These are phyloP conservation scores for Hippasteria phrygiana DNA, from an alignment of 53 echinoderm and acorn worm species.

Conservation along the genomic window DNA sequence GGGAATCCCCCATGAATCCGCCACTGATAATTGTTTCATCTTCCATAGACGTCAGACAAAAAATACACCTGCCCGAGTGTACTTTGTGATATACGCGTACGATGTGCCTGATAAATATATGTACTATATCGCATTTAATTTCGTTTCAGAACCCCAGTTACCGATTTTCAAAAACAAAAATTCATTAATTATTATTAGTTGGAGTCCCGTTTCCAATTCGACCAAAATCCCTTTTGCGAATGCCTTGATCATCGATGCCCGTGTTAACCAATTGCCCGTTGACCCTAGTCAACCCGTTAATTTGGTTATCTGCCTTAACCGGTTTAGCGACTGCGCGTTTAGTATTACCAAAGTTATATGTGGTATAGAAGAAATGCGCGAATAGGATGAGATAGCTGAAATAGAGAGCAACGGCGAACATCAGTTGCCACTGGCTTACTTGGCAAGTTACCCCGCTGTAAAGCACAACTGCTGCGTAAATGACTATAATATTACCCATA, in stretches of 20 bases:
- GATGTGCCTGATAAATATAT: too few species aligned
- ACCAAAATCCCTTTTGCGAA: slow-evolving; percentile 2
- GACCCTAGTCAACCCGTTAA: neutral
- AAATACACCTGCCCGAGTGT: too few species aligned
- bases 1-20: too few species aligned
- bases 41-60: too few species aligned
- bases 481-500: slow-evolving; percentile 74
- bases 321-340: neutral
- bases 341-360: slow-evolving; percentile 60
- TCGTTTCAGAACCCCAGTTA: too few species aligned
- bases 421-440: slow-evolving; percentile 49
- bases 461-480: slow-evolving; percentile 72
- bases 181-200: too few species aligned
- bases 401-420: slow-evolving; percentile 74
- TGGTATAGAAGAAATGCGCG: slow-evolving; percentile 78
- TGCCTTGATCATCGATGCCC: neutral
- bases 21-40: too few species aligned
- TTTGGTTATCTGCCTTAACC: slow-evolving; percentile 9
- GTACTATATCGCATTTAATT: too few species aligned
- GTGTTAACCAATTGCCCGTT: neutral
- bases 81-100: too few species aligned
- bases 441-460: slow-evolving; percentile 69
- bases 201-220: too few species aligned
- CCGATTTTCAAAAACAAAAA: too few species aligned
- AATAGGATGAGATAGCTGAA: slow-evolving; percentile 84